Conservation (phyloP, 1,140 invertebrate genomes). For the Cyrtorhinus lividipennis region DNA sequence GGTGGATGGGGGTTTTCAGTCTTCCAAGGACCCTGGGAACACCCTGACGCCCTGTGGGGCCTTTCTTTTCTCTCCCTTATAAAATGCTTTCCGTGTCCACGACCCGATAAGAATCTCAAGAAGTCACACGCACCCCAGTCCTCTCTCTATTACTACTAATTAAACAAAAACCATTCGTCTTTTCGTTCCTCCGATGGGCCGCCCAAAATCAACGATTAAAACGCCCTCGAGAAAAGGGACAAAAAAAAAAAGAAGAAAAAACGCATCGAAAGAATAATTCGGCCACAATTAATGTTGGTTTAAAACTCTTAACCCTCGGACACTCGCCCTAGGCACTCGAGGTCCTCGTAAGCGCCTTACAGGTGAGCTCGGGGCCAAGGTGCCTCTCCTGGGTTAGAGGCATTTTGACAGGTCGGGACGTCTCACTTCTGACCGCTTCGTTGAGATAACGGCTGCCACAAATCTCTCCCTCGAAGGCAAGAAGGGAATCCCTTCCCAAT, state of each 20-base stretch:
- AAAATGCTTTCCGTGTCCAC: constrained; percentile 19
- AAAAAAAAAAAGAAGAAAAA: no score
- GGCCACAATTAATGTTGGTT: neutral
- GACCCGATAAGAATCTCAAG: neutral
- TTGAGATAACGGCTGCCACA: neutral
- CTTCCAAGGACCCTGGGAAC: constrained; percentile 4
- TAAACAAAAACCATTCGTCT: constrained; percentile 12
- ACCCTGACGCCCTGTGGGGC: constrained; percentile 14
- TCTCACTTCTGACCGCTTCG: neutral
- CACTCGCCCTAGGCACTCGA: no score
- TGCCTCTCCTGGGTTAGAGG: no score
- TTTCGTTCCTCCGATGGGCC: neutral
- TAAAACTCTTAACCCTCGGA: no score
- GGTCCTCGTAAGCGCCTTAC: no score
- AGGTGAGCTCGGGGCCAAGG: no score
- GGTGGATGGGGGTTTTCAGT: neutral
- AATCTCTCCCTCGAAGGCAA: neutral
- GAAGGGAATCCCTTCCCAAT: neutral
- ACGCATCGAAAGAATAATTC: neutral
- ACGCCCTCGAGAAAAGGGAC: neutral
- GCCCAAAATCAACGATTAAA: no score
- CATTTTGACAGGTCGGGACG: neutral
- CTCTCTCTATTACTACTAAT: constrained; percentile 15
- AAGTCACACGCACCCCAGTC: constrained; percentile 7
- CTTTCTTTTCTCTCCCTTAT: constrained; percentile 3